A percentile compares a stretch with the other conserved stretches of the same genome.
Conservation (phyloP, 2,797 vertebrate species). For the Acrocephalus scirpaceus region DNA sequence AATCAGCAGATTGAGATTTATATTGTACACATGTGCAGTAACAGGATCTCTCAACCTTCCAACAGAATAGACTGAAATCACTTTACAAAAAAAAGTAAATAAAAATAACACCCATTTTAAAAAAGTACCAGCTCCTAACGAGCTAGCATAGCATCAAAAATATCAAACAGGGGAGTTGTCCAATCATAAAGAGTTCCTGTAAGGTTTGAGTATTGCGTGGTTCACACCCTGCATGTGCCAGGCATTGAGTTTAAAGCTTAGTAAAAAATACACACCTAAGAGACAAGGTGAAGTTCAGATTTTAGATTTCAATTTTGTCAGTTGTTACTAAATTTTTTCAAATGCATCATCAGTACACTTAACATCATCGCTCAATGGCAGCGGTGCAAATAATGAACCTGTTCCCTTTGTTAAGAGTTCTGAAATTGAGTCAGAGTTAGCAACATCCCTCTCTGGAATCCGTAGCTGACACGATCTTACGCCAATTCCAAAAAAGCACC, state of each 20-base stretch:
- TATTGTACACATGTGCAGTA: slow-evolving; percentile 73
- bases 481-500: slow-evolving; percentile 47
- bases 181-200: slow-evolving; percentile 48
- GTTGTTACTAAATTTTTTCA: slow-evolving; percentile 50
- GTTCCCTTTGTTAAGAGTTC: slow-evolving; percentile 66
- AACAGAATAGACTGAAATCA: slow-evolving; percentile 68
- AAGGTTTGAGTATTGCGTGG: slow-evolving; percentile 29
- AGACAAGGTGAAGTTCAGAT: slow-evolving; percentile 49
- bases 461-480: slow-evolving; percentile 6
- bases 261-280: slow-evolving; percentile 61
- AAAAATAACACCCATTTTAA: slow-evolving; percentile 69
- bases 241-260: slow-evolving; percentile 68
- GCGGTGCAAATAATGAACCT: slow-evolving; percentile 20
- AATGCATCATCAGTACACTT: slow-evolving; percentile 23
- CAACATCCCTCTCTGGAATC: slow-evolving; percentile 55
- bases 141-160: slow-evolving; percentile 54
- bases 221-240: slow-evolving; percentile 61
- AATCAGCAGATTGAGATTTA: slow-evolving; percentile 72
- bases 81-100: slow-evolving; percentile 69
- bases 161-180: slow-evolving; percentile 53
- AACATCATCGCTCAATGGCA: slow-evolving; percentile 6
- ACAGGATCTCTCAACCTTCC: slow-evolving; percentile 66
- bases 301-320: slow-evolving; percentile 30
- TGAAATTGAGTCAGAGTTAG: slow-evolving; percentile 69
- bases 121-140: slow-evolving; percentile 63